These are phyloP conservation scores for Pseudotriccus pelzelni DNA, from an alignment of 2,797 vertebrate genomes.

Conservation along the genomic window DNA sequence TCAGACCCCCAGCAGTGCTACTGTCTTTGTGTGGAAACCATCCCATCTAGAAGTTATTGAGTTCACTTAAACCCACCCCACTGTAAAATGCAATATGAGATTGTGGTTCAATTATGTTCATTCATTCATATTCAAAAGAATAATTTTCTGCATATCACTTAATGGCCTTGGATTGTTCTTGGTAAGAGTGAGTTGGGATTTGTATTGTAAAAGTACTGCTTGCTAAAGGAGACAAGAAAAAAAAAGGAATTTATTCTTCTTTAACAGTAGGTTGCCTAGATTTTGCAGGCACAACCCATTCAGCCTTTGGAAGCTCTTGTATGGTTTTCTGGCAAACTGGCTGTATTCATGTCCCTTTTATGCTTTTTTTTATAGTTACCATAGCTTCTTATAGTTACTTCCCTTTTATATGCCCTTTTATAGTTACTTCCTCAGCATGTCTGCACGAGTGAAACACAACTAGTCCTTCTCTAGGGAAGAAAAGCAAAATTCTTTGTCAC, in stretches of 20 bases:
- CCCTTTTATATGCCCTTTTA: not conserved
- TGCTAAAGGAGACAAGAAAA: not conserved
- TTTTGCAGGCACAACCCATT: not conserved
- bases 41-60: not conserved
- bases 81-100: not conserved
- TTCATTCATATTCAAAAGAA: not conserved
- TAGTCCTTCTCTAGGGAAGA: not conserved
- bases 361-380: not conserved
- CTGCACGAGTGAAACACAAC: not conserved
- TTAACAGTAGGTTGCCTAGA: not conserved
- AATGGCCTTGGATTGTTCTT: not conserved
- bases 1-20: not conserved
- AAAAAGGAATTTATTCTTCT: not conserved
- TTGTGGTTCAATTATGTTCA: not conserved
- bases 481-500: not conserved
- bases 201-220: slow-evolving; percentile 7
- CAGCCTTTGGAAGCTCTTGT: not conserved
- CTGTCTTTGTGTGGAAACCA: not conserved
- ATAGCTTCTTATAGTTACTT: not conserved
- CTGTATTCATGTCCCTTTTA: not conserved
- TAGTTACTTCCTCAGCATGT: not conserved
- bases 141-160: not conserved
- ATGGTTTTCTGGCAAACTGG: not conserved
- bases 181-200: not conserved
- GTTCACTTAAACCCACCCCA: not conserved